These are phyloP conservation scores for Acanthisitta chloris DNA, from an alignment of 2,113 vertebrate species.

Conservation along the genomic window DNA sequence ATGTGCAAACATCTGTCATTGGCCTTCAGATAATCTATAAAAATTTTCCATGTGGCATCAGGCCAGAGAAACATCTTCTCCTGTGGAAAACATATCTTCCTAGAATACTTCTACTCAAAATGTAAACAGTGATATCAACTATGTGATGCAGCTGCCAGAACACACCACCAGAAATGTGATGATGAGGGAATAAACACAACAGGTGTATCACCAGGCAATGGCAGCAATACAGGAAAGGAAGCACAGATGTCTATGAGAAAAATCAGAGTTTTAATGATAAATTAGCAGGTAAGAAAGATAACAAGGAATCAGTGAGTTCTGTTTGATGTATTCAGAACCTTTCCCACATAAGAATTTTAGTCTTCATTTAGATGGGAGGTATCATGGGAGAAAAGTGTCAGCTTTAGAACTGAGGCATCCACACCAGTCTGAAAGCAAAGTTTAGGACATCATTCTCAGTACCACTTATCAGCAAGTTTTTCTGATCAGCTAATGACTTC, in stretches of 20 bases:
- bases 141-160: neutral
- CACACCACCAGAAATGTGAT: neutral
- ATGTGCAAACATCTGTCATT: neutral
- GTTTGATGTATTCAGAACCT: neutral
- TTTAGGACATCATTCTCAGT: neutral
- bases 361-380: neutral
- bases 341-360: neutral
- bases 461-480: neutral
- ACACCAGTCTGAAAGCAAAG: neutral
- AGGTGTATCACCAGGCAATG: neutral
- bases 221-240: neutral
- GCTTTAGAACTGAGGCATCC: neutral
- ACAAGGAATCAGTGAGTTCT: neutral
- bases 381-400: neutral
- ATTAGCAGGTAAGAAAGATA: neutral
- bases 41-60: neutral
- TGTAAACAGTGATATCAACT: neutral
- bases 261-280: neutral
- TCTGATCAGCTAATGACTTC: neutral
- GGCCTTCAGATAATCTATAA: neutral
- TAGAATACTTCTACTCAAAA: neutral
- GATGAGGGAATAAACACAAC: neutral
- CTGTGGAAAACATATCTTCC: neutral
- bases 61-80: neutral
- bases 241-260: neutral